These are phyloP conservation scores for Alouatta palliata DNA, from an alignment of 2,113 vertebrate genomes.

Conservation along the genomic window DNA sequence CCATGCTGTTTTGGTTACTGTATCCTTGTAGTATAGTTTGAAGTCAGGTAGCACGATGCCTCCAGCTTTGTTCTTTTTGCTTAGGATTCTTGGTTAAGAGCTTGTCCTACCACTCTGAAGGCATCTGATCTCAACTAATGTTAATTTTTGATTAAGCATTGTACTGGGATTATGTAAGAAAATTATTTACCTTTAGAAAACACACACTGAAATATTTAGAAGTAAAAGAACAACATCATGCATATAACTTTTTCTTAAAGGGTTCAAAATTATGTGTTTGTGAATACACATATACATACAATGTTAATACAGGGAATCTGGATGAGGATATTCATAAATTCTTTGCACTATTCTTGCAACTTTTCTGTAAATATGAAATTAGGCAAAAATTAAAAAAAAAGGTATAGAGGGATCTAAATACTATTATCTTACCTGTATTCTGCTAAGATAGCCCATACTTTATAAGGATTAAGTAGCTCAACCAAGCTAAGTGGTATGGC, in stretches of 20 bases:
- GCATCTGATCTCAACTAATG: too few species aligned
- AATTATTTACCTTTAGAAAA: slow-evolving; percentile 10
- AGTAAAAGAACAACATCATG: background rate
- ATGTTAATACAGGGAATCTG: background rate
- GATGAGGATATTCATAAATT: background rate
- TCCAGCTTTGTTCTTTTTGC: too few species aligned
- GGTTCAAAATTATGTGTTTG: background rate
- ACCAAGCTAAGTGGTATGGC: background rate
- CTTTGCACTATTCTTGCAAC: slow-evolving; percentile 26
- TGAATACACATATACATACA: background rate
- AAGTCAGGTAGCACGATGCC: too few species aligned
- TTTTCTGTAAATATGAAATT: background rate
- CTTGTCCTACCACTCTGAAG: too few species aligned
- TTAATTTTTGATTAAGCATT: background rate
- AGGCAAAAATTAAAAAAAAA: background rate
- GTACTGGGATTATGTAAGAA: background rate
- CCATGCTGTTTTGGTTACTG: too few species aligned
- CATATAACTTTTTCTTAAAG: background rate
- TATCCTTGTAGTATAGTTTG: too few species aligned
- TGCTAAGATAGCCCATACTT: background rate
- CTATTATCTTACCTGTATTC: background rate
- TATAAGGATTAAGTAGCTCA: background rate
- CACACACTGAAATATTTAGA: background rate
- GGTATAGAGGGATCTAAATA: background rate
- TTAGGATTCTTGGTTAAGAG: too few species aligned